Conservation (phyloP, 2,113 vertebrate species). For the Equus quagga region DNA sequence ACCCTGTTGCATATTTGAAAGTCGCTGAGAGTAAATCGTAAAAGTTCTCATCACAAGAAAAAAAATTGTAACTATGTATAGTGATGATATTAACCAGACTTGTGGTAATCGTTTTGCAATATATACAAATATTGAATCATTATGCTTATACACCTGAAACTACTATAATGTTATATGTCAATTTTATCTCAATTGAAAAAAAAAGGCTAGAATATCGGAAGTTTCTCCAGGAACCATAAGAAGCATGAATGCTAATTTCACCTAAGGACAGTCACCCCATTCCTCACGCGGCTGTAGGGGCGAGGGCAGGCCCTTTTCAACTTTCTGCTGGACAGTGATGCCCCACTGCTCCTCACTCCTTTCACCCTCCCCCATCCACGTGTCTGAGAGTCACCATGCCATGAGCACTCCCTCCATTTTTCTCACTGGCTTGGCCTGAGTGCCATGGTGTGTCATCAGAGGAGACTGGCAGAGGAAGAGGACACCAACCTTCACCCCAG, state of each 20-base stretch:
- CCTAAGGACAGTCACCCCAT: not conserved
- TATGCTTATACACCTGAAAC: not conserved
- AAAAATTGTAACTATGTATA: not conserved
- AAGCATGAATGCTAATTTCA: not conserved
- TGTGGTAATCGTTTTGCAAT: not conserved
- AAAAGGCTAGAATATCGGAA: not conserved
- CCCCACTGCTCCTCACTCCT: not conserved
- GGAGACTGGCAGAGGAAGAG: not conserved
- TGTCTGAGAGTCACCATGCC: too few species aligned
- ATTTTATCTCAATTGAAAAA: not conserved
- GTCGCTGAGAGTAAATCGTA: not conserved
- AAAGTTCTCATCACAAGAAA: not conserved
- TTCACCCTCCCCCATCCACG: not conserved
- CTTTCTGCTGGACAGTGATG: not conserved
- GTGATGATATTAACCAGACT: not conserved
- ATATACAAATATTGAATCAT: not conserved
- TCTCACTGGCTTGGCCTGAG: not conserved
- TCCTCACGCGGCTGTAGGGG: rapidly evolving
- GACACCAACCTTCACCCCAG: not conserved
- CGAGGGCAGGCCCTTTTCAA: not conserved
- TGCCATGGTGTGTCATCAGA: not conserved
- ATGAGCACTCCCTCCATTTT: not conserved
- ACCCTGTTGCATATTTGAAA: not conserved
- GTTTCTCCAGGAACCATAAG: not conserved
- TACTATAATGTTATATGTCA: not conserved